phyloP scores from a whole-genome alignment of 2,797 vertebrate species.

The Antrozous pallidus region DNA sequence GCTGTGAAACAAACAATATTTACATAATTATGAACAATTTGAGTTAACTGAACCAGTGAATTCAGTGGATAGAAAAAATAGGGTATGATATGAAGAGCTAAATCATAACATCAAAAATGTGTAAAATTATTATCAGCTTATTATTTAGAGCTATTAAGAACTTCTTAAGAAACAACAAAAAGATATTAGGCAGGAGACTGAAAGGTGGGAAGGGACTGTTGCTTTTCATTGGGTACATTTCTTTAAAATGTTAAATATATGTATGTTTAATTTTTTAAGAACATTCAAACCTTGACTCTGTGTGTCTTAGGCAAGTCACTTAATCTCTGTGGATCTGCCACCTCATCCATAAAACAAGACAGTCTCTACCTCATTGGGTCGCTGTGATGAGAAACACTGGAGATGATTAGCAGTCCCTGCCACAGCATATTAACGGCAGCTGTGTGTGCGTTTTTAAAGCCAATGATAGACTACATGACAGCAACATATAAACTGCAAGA shows the following conservation, averaged over 20 bases:
- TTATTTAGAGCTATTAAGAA: not conserved
- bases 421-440: not conserved
- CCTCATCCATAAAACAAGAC: not conserved
- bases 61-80: not conserved
- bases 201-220: not conserved
- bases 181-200: not conserved
- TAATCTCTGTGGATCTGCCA: not conserved
- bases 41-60: not conserved
- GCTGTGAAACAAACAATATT: not conserved
- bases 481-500: not conserved
- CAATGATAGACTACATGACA: not conserved
- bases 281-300: not conserved
- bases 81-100: accelerated
- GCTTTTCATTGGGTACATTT: not conserved
- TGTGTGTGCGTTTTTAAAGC: not conserved
- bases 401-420: not conserved
- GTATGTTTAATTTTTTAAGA: not conserved
- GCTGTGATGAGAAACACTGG: not conserved
- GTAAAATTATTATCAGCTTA: not conserved
- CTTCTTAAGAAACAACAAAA: not conserved
- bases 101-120: not conserved
- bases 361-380: not conserved
- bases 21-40: not conserved
- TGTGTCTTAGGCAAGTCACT: not conserved
- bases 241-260: not conserved